Evolutionary conservation across 2,113 vertebrate species (phyloP).

Genomic region (Morone chrysops): DNA sequence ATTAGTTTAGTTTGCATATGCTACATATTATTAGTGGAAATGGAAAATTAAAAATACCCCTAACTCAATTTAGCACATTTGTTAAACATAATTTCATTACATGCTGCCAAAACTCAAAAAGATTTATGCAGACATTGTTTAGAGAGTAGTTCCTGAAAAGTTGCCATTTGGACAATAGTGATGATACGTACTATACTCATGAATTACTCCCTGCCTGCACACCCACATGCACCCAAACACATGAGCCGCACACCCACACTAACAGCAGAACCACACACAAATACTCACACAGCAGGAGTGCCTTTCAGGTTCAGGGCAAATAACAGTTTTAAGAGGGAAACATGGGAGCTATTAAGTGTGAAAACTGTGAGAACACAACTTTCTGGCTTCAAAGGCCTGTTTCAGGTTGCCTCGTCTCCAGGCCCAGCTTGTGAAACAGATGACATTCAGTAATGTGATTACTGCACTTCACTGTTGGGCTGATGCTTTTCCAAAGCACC

Average conservation of each 20-base stretch:
- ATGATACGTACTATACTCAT: neutral
- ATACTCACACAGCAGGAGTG: slow-evolving; percentile 40
- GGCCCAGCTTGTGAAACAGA: neutral
- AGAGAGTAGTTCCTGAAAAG: neutral
- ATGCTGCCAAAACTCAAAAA: too few species aligned
- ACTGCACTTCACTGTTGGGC: neutral
- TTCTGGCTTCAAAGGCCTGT: slow-evolving; percentile 30
- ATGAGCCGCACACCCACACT: slow-evolving; percentile 17
- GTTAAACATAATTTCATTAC: too few species aligned
- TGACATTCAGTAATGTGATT: slow-evolving; percentile 3
- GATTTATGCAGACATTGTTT: too few species aligned
- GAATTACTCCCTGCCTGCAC: neutral
- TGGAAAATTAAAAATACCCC: too few species aligned
- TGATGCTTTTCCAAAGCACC: slow-evolving; percentile 5
- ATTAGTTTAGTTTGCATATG: too few species aligned
- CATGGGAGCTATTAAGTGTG: slow-evolving; percentile 62
- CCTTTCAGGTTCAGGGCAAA: slow-evolving; percentile 47
- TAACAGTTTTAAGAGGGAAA: slow-evolving; percentile 51
- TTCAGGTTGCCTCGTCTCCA: slow-evolving; percentile 3
- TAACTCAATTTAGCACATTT: too few species aligned
- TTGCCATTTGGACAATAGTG: neutral
- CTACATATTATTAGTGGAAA: too few species aligned
- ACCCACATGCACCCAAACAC: slow-evolving; percentile 11
- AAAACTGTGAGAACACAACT: slow-evolving; percentile 43
- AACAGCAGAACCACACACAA: slow-evolving; percentile 4